Evolutionary conservation across 2,113 vertebrate species (phyloP).

Genomic region (Psilopogon haemacephalus): DNA sequence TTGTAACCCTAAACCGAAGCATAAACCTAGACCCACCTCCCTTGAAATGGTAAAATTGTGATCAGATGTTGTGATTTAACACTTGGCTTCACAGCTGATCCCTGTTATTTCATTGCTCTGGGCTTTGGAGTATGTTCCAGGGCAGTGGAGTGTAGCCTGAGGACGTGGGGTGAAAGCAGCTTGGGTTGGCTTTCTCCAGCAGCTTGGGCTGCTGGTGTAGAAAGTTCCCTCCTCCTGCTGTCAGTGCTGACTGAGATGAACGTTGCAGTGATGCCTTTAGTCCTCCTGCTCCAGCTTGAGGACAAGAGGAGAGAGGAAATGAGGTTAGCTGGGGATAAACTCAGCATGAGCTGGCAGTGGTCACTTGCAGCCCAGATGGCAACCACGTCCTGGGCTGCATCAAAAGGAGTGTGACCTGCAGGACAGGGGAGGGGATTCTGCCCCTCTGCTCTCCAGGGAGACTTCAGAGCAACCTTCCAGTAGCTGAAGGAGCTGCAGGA

Average conservation of each 20-base stretch:
- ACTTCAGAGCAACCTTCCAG: no score
- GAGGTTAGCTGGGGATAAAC: neutral
- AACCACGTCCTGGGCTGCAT: no score
- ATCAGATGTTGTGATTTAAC: neutral
- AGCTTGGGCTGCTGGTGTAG: neutral
- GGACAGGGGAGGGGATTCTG: no score
- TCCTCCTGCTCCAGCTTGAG: neutral
- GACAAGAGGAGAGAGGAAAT: neutral
- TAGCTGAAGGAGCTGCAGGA: no score
- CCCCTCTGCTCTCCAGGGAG: no score
- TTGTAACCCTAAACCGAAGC: no score
- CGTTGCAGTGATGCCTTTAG: neutral
- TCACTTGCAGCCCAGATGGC: no score
- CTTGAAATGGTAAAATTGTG: neutral
- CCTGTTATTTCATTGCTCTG: neutral
- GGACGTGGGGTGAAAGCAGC: neutral
- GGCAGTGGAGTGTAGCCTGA: neutral
- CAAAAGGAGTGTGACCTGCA: no score
- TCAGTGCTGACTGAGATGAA: neutral
- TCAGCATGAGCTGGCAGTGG: no score
- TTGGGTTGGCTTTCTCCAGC: neutral
- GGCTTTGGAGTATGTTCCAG: neutral
- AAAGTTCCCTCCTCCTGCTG: neutral
- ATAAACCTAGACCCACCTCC: no score
- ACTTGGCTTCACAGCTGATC: neutral